phyloP scores from a whole-genome alignment of 2,888 invertebrate genomes.

The Chymomyza procnemis region DNA sequence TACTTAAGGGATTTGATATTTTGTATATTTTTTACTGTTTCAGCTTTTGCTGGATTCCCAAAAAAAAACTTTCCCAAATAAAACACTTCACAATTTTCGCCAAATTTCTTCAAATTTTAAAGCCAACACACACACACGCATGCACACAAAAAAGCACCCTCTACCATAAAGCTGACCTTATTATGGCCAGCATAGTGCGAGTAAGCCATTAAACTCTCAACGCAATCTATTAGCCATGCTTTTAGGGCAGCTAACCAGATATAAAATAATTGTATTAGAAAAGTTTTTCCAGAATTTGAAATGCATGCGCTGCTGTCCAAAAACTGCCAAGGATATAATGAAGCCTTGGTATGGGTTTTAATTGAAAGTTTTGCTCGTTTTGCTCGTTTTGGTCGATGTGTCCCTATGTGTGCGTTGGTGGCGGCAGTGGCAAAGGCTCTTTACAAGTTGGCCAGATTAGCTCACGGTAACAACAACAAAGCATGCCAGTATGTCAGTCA shows the following conservation, averaged over 20 bases:
- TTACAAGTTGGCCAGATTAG: conserved; percentile 35
- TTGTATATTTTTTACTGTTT: no score
- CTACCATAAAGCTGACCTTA: no score
- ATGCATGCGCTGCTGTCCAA: background rate
- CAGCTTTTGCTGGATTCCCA: no score
- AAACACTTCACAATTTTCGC: no score
- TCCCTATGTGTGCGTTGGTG: background rate
- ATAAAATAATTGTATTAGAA: background rate
- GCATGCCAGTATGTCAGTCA: background rate
- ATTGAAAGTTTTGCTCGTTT: background rate
- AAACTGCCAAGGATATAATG: background rate
- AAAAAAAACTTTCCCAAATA: no score
- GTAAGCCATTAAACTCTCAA: background rate
- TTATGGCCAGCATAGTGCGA: no score
- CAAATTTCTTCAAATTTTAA: no score
- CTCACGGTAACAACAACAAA: conserved; percentile 35
- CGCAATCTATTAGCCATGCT: background rate
- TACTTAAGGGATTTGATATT: no score
- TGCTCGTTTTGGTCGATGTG: background rate
- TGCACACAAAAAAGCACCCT: no score
- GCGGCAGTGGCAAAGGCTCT: background rate
- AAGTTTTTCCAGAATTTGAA: background rate
- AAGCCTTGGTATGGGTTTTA: background rate
- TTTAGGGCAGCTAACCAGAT: background rate
- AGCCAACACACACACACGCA: no score